A percentile compares a stretch with the other conserved stretches of the same genome.
phyloP scores from a whole-genome alignment of 2,888 invertebrate species.

The Brenthis ino region DNA sequence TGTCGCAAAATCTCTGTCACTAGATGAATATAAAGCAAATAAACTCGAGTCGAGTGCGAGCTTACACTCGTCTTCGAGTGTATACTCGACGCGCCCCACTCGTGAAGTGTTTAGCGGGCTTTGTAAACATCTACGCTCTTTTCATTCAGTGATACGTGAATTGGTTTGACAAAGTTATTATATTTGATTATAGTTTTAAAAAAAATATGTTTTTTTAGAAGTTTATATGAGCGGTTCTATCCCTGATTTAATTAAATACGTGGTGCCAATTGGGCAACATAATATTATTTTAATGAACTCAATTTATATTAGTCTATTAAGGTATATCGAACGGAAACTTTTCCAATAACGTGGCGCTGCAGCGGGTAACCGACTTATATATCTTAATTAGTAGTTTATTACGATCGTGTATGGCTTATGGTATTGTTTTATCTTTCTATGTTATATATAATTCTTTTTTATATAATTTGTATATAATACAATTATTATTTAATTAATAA shows the following conservation, averaged over 20 bases:
- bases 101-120: slow-evolving; percentile 67
- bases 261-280: slow-evolving; percentile 37
- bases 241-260: not conserved
- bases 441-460: not conserved
- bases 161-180: slow-evolving; percentile 50
- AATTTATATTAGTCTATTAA: slow-evolving; percentile 69
- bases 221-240: not conserved
- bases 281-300: slow-evolving; percentile 70
- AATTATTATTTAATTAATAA: no score
- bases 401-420: slow-evolving; percentile 42
- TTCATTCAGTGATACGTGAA: slow-evolving; percentile 54
- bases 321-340: slow-evolving; percentile 58
- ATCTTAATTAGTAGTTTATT: slow-evolving; percentile 56
- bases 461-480: not conserved
- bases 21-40: slow-evolving; percentile 70
- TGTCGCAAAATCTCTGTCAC: slow-evolving; percentile 58
- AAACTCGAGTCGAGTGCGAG: slow-evolving; percentile 65
- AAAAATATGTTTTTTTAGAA: not conserved
- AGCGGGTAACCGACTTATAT: slow-evolving; percentile 61
- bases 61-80: slow-evolving; percentile 64
- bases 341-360: slow-evolving; percentile 62
- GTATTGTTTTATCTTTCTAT: slow-evolving; percentile 10
- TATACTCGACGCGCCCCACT: slow-evolving; percentile 52
- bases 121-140: slow-evolving; percentile 63
- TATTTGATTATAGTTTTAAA: slow-evolving; percentile 40